Evolutionary conservation across 2,113 vertebrate species (phyloP).

Genomic region (Pan troglodytes): NHGRI_mPanTro3-v2.1_pri NC_072407.2:85964001-85964500

Average conservation of each 20-base stretch:
- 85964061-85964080: not conserved
- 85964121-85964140: not conserved
- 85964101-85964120: not conserved
- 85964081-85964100: not conserved
- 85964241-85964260: not conserved
- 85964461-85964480: not conserved
- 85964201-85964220: not conserved
- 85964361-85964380: not conserved
- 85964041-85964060: constrained; percentile 5
- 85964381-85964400: not conserved
- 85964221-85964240: not conserved
- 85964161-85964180: constrained; percentile 35
- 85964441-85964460: not conserved
- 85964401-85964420: not conserved
- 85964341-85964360: not conserved
- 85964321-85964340: not conserved
- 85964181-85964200: constrained; percentile 32
- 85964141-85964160: constrained; percentile 50
- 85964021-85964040: not conserved
- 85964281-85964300: not conserved
- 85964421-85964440: not conserved
- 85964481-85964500: not conserved
- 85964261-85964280: constrained; percentile 17
- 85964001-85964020: constrained; percentile 41
- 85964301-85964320: not conserved